Base-by-base conservation (phyloP, 1,140 invertebrate species). In the Pseudomyrmex gracilis region DNA sequence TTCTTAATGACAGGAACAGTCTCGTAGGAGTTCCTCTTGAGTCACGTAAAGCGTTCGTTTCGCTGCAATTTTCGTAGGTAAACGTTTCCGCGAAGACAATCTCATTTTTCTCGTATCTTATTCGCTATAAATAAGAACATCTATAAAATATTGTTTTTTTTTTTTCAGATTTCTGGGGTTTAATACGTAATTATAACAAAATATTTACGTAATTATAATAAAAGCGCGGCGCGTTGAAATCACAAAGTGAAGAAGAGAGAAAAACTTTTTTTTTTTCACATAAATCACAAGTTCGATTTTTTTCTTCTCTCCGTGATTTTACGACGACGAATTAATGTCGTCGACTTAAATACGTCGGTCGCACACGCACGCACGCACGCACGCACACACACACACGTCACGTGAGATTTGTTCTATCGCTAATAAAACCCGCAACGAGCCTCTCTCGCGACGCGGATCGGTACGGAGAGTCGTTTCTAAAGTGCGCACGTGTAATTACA, bases 301-400 rank as follows among this genome's bases (percentile, higher is more conserved):
- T 49, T 55, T n/a, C 67, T 66, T 57, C 34, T 43, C 55, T 51
- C 17, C 17, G 76, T 20, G 47, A 43, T 78, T 78, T 45, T 17
- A 15, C 53, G 76, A 15, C 43, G 76, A 70, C 76, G 70, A 64
- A 70, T 70, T 70, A 47, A 78, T 15, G 76, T 78, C 76, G 64
- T 70, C 66, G 53, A 58, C 43, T 24, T 78, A 78, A 78, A 70
- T 78, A 70, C 15, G 20, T 24, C 74, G 17, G 63, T 68, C 53
- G 70, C 76, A 66, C 76, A 22, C 70, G 7, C 70, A 70, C 53
- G n/a, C 53, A n/a, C 34, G 34, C 70, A 70, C 53, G 24, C 64
- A n/a, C 49, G 47, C 64, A 78, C 68, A 70, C 51, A 34, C 64
- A 78, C 68, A 70, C 51, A 34, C 64, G 15, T 34, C 57, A 70